phyloP scores from a whole-genome alignment of 2,797 vertebrate species.

The Enteromius thamalakanensis region DNA sequence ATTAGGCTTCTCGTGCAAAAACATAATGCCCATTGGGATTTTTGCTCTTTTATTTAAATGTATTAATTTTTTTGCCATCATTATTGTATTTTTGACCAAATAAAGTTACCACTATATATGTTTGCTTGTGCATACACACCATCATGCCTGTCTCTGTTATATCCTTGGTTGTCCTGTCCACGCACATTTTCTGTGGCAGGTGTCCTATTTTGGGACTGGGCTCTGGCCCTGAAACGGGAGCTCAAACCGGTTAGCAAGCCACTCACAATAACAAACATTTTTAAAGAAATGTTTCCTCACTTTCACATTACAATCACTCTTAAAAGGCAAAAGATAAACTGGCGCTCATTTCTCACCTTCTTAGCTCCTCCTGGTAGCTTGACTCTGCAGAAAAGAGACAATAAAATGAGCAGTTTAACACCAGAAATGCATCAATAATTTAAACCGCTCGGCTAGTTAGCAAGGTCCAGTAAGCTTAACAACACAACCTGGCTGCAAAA shows the following conservation, averaged over 20 bases:
- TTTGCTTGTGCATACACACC: constrained; percentile 21
- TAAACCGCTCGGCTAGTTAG: background rate
- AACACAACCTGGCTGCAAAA: background rate
- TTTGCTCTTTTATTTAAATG: background rate
- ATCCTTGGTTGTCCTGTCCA: constrained; percentile 65
- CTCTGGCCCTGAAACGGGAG: constrained; percentile 63
- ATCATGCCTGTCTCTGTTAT: constrained; percentile 54
- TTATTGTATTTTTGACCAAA: too few species aligned
- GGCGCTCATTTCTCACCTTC: constrained; percentile 44
- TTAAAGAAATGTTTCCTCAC: background rate
- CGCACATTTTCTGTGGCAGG: constrained; percentile 21
- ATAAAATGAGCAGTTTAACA: background rate
- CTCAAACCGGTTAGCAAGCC: constrained; percentile 25
- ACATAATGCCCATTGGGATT: background rate
- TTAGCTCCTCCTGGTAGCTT: constrained; percentile 71
- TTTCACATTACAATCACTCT: constrained; percentile 29
- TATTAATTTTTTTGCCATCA: too few species aligned
- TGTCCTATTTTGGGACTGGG: constrained; percentile 60
- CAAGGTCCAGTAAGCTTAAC: background rate
- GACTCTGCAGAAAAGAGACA: constrained; percentile 61
- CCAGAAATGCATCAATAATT: background rate
- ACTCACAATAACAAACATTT: background rate
- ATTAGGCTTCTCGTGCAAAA: background rate
- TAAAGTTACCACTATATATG: too few species aligned
- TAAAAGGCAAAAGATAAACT: background rate